Evolutionary conservation across 2,797 vertebrate genomes (phyloP), one percentile per base, ranked within the genome.

Genomic region (Helostoma temminkii): DNA sequence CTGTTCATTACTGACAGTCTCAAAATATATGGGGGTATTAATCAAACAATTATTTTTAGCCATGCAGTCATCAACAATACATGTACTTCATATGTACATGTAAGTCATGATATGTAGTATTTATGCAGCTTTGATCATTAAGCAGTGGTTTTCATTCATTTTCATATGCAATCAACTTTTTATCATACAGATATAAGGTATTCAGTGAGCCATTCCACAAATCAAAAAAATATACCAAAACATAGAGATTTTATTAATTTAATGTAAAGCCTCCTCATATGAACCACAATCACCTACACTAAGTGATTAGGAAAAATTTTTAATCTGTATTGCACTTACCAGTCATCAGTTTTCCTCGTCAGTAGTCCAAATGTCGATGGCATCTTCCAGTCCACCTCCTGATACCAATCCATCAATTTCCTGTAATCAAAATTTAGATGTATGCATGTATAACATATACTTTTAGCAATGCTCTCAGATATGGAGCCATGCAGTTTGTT

Each of bases 1-100:
- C 42, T 47, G 30, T 78, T 81, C 80, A 45, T 71, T 82, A 83
- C 59, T 80, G 85, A 79, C 76, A 76, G 64, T 65, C 74, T 52
- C 55, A 57, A 85, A 78, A 66, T 81, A 39, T 37, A 66, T 43
- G 48, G 76, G 72, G 75, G 81, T 81, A 81, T 71, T 34, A 82
- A 79, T 71, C 58, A 75, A 72, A 72, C 59, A 63, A 66, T 16
- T 52, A 28, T 57, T 12, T 55, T 66, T 62, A 22, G 32, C 18
- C 66, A 55, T n/a, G 36, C 39, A 55, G 30, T 34, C 52, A 25
- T 25, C 15, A n/a, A 19, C 5, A 5, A 18, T 58, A 43, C 41
- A 21, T 49, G 18, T 8, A 4, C 22, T 36, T 26, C 11, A 46
- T n/a, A 30, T n/a, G n/a, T n/a, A n/a, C n/a, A n/a, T n/a, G n/a